Evolutionary conservation across 2,888 invertebrate species (phyloP).

Genomic region (Leptopilina drosophilae): DNA sequence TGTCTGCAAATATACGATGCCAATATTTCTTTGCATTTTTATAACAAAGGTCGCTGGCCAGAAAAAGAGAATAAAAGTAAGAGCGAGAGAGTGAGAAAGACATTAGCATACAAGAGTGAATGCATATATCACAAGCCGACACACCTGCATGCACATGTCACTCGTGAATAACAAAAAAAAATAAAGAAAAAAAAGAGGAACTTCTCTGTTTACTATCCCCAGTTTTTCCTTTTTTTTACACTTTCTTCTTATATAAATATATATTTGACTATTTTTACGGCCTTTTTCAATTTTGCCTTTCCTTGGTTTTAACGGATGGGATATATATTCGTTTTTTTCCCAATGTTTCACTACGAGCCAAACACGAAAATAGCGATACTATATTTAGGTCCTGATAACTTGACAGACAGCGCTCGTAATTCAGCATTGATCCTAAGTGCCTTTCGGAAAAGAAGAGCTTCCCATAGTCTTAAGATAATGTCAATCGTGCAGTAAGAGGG

Average conservation of each 20-base stretch:
- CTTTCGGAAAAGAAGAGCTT: slow-evolving; percentile 23
- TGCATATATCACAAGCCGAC: slow-evolving; percentile 31
- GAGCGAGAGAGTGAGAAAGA: neutral
- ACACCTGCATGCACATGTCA: slow-evolving; percentile 40
- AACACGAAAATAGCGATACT: slow-evolving; percentile 31
- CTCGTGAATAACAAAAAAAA: slow-evolving; percentile 21
- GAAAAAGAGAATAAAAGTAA: neutral
- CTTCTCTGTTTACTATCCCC: slow-evolving; percentile 23
- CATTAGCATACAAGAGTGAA: slow-evolving; percentile 30
- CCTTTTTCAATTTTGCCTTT: slow-evolving; percentile 1
- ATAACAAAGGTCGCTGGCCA: slow-evolving; percentile 2
- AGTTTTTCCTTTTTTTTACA: slow-evolving; percentile 7
- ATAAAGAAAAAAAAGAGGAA: neutral
- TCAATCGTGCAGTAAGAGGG: neutral
- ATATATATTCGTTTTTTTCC: neutral
- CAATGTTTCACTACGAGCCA: neutral
- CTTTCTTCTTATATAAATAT: neutral
- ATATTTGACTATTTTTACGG: slow-evolving; percentile 16
- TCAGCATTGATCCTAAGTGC: slow-evolving; percentile 36
- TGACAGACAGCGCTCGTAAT: slow-evolving; percentile 37
- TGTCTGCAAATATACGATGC: slow-evolving; percentile 12
- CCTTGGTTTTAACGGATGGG: slow-evolving; percentile 8
- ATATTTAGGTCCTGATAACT: slow-evolving; percentile 34
- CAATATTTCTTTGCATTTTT: neutral
- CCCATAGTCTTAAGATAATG: slow-evolving; percentile 30